Conservation (phyloP, 2,888 invertebrate genomes). For the Lepas anatifera region DNA sequence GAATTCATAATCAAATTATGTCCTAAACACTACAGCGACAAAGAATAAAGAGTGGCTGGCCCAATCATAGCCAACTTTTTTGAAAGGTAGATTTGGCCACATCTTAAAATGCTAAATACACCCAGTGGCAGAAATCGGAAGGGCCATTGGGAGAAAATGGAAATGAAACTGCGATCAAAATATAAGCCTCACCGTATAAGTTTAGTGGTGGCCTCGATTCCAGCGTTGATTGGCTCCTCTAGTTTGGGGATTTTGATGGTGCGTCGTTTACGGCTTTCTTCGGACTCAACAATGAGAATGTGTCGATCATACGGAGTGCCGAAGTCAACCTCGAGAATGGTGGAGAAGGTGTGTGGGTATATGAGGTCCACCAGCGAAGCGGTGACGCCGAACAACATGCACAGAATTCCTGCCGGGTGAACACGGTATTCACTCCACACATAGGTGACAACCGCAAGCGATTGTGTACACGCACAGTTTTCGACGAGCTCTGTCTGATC, state of each 20-base stretch:
- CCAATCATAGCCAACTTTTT: no score
- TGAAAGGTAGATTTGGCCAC: no score
- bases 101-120: no score
- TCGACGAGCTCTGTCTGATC: no score
- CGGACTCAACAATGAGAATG: slow-evolving; percentile 58
- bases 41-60: no score
- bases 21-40: no score
- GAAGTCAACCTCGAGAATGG: slow-evolving; percentile 80
- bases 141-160: no score
- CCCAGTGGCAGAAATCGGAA: no score
- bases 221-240: slow-evolving; percentile 44
- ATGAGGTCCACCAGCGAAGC: slow-evolving; percentile 72
- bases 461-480: no score
- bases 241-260: slow-evolving; percentile 44
- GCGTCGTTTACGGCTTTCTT: slow-evolving; percentile 46
- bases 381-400: slow-evolving; percentile 61
- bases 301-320: slow-evolving; percentile 88
- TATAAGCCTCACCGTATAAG: slow-evolving; percentile 48
- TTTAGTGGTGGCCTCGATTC: slow-evolving; percentile 46
- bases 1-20: no score
- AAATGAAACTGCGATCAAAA: no score
- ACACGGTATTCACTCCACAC: no score
- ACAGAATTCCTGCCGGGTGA: slow-evolving; percentile 58
- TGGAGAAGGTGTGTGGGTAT: slow-evolving; percentile 82
- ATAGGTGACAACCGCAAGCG: neutral